Evolutionary conservation across 2,113 vertebrate genomes (phyloP).

Genomic region (Poeciliopsis occidentalis): DNA sequence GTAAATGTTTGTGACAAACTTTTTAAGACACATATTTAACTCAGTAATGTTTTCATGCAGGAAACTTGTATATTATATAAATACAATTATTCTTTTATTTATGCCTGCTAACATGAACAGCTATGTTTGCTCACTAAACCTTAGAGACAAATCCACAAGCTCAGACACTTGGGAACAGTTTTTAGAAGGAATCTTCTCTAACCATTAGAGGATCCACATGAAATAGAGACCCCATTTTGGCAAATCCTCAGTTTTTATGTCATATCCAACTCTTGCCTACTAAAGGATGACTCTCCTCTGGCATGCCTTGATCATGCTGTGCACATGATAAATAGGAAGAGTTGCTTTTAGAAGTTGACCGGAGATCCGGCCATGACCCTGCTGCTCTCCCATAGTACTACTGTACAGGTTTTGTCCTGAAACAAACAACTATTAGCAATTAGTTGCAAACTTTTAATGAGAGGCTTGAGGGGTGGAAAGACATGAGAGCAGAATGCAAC

Average conservation of each 20-base stretch:
- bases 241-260: conserved; percentile 34
- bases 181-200: conserved; percentile 5
- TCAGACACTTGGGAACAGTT: not conserved
- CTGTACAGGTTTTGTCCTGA: conserved; percentile 51
- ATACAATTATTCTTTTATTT: too few species aligned
- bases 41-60: too few species aligned
- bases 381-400: conserved; percentile 34
- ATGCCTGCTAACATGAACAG: too few species aligned
- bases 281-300: conserved; percentile 75
- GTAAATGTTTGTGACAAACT: too few species aligned
- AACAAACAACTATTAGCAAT: conserved; percentile 50
- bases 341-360: conserved; percentile 47
- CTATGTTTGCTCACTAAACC: too few species aligned
- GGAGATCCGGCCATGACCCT: conserved; percentile 61
- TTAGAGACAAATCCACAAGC: not conserved
- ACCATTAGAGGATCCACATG: not conserved
- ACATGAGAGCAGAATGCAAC: not conserved
- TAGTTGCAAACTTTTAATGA: conserved; percentile 26
- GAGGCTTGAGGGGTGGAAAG: not conserved
- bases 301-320: conserved; percentile 69
- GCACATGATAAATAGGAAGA: conserved; percentile 73
- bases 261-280: conserved; percentile 35
- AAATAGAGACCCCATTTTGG: conserved; percentile 32
- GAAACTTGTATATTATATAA: too few species aligned
- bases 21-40: too few species aligned